Percentiles rank a stretch among this genome's conserved stretches.
These are phyloP conservation scores for Petrolisthes manimaculis DNA, from an alignment of 2,888 invertebrate genomes.

Conservation along the genomic window DNA sequence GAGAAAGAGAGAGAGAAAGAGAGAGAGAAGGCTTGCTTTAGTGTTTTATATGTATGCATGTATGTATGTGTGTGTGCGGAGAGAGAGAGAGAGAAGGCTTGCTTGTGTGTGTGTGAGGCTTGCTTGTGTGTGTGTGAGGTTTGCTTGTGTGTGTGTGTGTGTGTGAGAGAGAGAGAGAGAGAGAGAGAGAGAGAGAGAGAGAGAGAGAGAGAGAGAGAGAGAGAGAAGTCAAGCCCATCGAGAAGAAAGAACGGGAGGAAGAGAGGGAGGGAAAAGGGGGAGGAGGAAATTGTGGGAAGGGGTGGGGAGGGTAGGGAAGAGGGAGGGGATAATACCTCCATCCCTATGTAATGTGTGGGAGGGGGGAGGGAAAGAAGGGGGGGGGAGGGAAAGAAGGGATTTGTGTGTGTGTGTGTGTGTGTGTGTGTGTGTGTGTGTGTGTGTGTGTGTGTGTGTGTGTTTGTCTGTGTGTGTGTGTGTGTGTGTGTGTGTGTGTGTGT, in stretches of 20 bases:
- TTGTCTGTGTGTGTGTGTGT: background rate
- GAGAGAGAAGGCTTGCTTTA: background rate
- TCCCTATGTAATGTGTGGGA: background rate
- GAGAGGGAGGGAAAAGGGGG: background rate
- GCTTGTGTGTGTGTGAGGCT: too few species aligned
- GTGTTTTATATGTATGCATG: background rate
- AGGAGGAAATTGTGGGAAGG: background rate
- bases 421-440: constrained; percentile 1
- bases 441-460: constrained; percentile 1
- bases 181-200: background rate
- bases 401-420: background rate
- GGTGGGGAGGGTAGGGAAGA: background rate
- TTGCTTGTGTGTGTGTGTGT: too few species aligned
- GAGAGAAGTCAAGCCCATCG: background rate
- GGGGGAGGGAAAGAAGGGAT: background rate
- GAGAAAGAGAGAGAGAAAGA: background rate
- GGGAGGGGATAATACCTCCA: background rate
- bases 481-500: constrained; percentile 1
- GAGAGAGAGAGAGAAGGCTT: background rate
- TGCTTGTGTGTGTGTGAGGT: too few species aligned
- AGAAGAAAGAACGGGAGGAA: background rate
- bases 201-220: background rate
- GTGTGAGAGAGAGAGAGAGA: background rate
- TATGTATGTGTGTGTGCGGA: background rate
- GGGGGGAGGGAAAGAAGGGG: background rate